Percentiles rank a stretch among this genome's conserved stretches.
phyloP scores from a whole-genome alignment of 2,797 vertebrate genomes.

The Peromyscus nudipes region DNA sequence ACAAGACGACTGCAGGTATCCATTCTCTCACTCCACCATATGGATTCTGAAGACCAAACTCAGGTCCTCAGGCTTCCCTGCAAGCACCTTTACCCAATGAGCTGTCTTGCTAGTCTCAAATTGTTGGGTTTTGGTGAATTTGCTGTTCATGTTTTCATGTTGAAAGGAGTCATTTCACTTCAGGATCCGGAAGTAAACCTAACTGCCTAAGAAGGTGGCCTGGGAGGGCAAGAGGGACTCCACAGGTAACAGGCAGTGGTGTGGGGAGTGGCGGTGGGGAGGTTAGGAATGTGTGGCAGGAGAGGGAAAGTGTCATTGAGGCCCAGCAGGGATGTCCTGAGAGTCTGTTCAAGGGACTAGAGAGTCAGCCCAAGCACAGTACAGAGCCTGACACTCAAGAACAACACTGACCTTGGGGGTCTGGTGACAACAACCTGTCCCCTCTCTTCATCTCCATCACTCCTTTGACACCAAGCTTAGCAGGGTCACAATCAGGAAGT shows the following conservation, averaged over 20 bases:
- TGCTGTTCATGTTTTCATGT: constrained; percentile 67
- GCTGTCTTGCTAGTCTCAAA: background rate
- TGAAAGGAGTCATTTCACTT: constrained; percentile 68
- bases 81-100: background rate
- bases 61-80: background rate
- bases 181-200: background rate
- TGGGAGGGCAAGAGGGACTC: background rate
- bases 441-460: background rate
- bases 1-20: too few species aligned
- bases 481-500: background rate
- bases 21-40: too few species aligned
- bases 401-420: background rate
- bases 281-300: background rate
- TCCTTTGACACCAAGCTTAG: too few species aligned
- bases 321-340: background rate
- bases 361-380: background rate
- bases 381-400: background rate
- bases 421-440: background rate
- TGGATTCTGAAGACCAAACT: background rate
- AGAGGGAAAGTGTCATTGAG: background rate
- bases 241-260: background rate
- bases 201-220: background rate
- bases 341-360: background rate
- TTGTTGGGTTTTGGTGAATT: constrained; percentile 63
- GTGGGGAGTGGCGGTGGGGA: background rate